phyloP scores from a whole-genome alignment of 2,113 vertebrate genomes.

The Parus major region DNA sequence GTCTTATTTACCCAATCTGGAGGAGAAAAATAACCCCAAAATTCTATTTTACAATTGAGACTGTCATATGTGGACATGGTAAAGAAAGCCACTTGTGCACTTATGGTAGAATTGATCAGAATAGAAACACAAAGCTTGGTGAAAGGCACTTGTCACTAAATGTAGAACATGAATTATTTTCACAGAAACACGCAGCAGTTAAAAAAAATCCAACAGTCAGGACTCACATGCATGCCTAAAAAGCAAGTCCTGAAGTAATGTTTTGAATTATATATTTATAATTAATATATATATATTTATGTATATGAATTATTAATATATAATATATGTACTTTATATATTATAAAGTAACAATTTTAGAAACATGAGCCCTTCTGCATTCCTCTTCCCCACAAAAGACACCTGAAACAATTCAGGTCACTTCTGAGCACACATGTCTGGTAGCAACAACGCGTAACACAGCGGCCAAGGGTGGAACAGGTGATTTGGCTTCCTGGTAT shows the following conservation, averaged over 20 bases:
- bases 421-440: not conserved
- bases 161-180: not conserved
- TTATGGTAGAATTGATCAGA: not conserved
- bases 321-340: not conserved
- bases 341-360: not conserved
- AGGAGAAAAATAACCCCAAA: accelerated
- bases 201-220: not conserved
- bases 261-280: not conserved
- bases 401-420: not conserved
- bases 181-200: not conserved
- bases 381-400: not conserved
- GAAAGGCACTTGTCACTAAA: not conserved
- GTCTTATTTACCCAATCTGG: not conserved
- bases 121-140: not conserved
- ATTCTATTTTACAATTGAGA: not conserved
- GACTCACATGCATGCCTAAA: not conserved
- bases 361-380: not conserved
- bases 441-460: not conserved
- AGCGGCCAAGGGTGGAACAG: not conserved
- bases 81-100: not conserved
- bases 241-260: not conserved
- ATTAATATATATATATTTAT: too few relatives aligned
- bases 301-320: too few relatives aligned
- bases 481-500: not conserved
- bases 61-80: not conserved